phyloP scores from a whole-genome alignment of 2,888 invertebrate genomes.

The Auanema sp. region DNA sequence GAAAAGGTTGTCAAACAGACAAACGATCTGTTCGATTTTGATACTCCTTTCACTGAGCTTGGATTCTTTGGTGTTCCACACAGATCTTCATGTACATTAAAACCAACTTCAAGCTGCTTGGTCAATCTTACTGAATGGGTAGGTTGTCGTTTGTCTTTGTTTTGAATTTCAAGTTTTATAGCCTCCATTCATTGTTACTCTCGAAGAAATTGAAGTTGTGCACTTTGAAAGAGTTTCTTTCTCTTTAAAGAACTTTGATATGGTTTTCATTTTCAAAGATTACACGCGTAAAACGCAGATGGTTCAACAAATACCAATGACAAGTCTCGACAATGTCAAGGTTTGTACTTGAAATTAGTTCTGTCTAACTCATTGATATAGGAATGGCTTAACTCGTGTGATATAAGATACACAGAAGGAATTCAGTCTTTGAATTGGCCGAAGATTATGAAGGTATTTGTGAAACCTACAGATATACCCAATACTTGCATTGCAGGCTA shows the following conservation, averaged over 20 bases:
- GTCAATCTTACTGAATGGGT: slow-evolving; percentile 94
- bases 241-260: slow-evolving; percentile 97
- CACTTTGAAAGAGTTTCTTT: slow-evolving; percentile 99
- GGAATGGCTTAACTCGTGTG: slow-evolving; percentile 75
- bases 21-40: slow-evolving; percentile 95
- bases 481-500: slow-evolving; percentile 71
- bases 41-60: slow-evolving; percentile 94
- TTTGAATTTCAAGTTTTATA: slow-evolving; percentile 51
- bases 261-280: slow-evolving; percentile 99
- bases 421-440: slow-evolving; percentile 98
- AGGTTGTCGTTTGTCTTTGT: slow-evolving; percentile 9
- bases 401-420: slow-evolving; percentile 95
- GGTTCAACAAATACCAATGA: slow-evolving; percentile 99
- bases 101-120: slow-evolving; percentile 95
- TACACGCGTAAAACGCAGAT: slow-evolving; percentile 89
- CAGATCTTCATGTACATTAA: slow-evolving; percentile 73
- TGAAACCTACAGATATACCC: neutral
- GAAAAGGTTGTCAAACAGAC: slow-evolving; percentile 90
- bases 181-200: slow-evolving; percentile 95
- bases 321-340: slow-evolving; percentile 96
- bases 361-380: slow-evolving; percentile 68
- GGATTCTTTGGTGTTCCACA: slow-evolving; percentile 97
- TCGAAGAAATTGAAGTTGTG: slow-evolving; percentile 88
- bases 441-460: slow-evolving; percentile 86
- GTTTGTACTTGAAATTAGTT: slow-evolving; percentile 75